Evolutionary conservation across 2,797 vertebrate genomes (phyloP).

Genomic region (Sorex maritimensis): DNA sequence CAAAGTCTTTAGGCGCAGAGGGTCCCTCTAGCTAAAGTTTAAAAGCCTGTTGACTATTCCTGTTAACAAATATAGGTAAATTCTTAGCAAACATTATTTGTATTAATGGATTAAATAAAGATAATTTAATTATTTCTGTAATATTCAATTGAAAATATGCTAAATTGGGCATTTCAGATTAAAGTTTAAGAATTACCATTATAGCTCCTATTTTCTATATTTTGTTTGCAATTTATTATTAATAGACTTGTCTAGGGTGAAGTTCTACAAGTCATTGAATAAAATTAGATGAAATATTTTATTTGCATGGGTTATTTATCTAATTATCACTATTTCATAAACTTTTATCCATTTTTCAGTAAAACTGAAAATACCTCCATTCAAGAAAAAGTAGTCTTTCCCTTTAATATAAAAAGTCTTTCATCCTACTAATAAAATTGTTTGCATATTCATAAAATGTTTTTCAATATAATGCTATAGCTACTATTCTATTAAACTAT

Average conservation of each 20-base stretch:
- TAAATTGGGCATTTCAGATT: neutral
- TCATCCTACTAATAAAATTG: neutral
- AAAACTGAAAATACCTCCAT: neutral
- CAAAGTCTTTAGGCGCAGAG: too few relatives aligned
- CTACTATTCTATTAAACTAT: neutral
- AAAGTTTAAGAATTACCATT: slow-evolving; percentile 7
- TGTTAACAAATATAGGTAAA: slow-evolving; percentile 54
- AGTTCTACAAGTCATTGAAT: neutral
- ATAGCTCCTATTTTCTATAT: slow-evolving; percentile 26
- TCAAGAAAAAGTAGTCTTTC: neutral
- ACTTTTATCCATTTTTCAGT: neutral
- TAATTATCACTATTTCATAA: neutral
- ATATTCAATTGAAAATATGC: slow-evolving; percentile 23
- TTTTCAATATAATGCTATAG: neutral
- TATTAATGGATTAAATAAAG: slow-evolving; percentile 47
- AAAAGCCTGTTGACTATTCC: slow-evolving; percentile 61
- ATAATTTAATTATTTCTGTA: neutral
- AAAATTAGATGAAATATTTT: neutral
- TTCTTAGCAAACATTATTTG: neutral
- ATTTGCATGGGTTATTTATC: neutral
- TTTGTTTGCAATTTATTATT: slow-evolving; percentile 48
- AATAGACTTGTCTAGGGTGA: neutral
- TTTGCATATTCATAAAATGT: neutral
- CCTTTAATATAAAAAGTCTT: neutral
- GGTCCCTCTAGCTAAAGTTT: too few relatives aligned